These are phyloP conservation scores for Sebastes oblongus DNA, from an alignment of 2,797 vertebrate genomes.

Conservation along the genomic window DNA sequence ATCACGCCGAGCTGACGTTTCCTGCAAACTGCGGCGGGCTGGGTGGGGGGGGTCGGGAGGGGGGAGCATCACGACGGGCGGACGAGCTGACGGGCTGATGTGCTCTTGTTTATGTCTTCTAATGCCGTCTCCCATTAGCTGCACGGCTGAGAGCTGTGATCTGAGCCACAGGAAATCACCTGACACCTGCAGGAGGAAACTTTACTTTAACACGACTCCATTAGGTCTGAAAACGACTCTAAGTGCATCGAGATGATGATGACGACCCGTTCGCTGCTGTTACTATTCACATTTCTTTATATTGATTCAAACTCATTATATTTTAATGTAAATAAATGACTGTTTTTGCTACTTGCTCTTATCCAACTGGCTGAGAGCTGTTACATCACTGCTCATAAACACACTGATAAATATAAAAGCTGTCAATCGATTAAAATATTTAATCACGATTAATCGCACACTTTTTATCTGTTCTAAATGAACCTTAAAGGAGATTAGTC, in stretches of 20 bases:
- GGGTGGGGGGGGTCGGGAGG: too few species aligned
- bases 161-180: constrained; percentile 86
- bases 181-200: constrained; percentile 86
- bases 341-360: background rate
- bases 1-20: constrained; percentile 86
- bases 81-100: constrained; percentile 78
- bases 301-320: background rate
- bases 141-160: constrained; percentile 80
- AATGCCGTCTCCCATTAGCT: constrained; percentile 85
- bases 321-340: background rate
- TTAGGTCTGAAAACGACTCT: constrained; percentile 26
- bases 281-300: background rate
- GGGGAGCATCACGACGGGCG: constrained; percentile 79
- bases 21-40: constrained; percentile 81
- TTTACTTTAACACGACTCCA: constrained; percentile 77
- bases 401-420: background rate
- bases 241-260: constrained; percentile 1
- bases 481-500: too few species aligned
- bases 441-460: too few species aligned
- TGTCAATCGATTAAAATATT: too few species aligned
- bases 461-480: too few species aligned
- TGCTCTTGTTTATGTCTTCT: constrained; percentile 88
- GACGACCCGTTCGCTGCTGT: background rate
- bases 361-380: background rate
- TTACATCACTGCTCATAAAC: background rate